phyloP scores from a whole-genome alignment of 2,797 vertebrate species.

The Liasis olivaceus region DNA sequence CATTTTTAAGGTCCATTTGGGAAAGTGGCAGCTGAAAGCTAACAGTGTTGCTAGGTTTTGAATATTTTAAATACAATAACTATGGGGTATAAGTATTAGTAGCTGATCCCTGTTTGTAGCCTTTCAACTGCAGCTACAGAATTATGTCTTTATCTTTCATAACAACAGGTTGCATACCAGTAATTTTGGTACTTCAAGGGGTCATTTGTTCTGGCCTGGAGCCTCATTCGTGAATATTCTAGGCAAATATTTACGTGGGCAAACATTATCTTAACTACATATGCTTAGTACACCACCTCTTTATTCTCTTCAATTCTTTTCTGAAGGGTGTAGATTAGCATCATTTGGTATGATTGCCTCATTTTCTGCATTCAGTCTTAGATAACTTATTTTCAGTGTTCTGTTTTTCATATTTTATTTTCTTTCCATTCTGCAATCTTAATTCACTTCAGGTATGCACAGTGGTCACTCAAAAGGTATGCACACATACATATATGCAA shows the following conservation, averaged over 20 bases:
- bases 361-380: background rate
- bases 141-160: background rate
- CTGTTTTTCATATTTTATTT: background rate
- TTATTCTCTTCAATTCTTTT: background rate
- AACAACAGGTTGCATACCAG: background rate
- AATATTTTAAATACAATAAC: background rate
- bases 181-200: background rate
- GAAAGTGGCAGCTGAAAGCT: background rate
- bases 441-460: background rate
- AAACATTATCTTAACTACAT: background rate
- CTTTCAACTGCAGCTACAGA: background rate
- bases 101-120: background rate
- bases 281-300: background rate
- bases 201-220: background rate
- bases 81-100: background rate
- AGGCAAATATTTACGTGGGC: background rate
- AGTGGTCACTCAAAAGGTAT: background rate
- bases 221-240: background rate
- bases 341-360: background rate
- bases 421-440: background rate
- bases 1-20: background rate
- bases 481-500: too few species aligned
- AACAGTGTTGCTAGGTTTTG: background rate
- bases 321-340: background rate
- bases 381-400: background rate